These are phyloP conservation scores for Chondrilla cf. caribensis DNA, from an alignment of 37 sponge, comb jelly and placozoan genomes.

Conservation along the genomic window DNA sequence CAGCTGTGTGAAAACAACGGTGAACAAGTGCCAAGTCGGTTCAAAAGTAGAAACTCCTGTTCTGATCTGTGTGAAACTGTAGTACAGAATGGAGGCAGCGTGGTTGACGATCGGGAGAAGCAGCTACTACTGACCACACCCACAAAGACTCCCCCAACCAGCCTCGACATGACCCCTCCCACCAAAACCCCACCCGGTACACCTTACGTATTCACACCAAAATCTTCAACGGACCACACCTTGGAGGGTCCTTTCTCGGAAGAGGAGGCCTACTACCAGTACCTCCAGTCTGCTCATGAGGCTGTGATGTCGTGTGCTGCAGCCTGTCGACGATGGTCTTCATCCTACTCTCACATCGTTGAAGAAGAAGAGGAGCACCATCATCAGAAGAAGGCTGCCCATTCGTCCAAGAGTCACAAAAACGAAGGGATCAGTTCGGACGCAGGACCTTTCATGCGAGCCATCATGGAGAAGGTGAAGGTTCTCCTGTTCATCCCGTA, in stretches of 20 bases:
- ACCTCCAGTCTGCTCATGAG: slow-evolving; percentile 33
- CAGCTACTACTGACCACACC: neutral
- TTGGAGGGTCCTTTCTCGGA: slow-evolving; percentile 9
- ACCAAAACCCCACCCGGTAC: neutral
- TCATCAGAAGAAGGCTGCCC: neutral
- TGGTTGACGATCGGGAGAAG: neutral
- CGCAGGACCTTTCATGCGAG: slow-evolving; percentile 60
- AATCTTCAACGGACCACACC: neutral
- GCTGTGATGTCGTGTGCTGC: slow-evolving; percentile 45
- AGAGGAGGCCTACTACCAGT: slow-evolving; percentile 41
- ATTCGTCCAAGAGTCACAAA: neutral
- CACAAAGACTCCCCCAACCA: neutral
- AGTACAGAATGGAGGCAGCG: too few species aligned
- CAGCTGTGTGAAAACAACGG: neutral
- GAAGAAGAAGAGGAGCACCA: neutral
- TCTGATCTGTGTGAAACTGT: too few species aligned
- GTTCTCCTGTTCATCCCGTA: slow-evolving; percentile 48
- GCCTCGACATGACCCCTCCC: neutral
- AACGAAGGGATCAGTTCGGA: neutral
- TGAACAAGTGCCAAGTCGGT: neutral
- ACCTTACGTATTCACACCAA: too few species aligned
- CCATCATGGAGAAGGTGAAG: slow-evolving; percentile 56
- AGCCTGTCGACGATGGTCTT: slow-evolving; percentile 68
- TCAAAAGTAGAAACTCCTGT: neutral
- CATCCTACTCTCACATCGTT: slow-evolving; percentile 37